phyloP scores from a whole-genome alignment of 2,113 vertebrate genomes.

The Sturnira hondurensis region DNA sequence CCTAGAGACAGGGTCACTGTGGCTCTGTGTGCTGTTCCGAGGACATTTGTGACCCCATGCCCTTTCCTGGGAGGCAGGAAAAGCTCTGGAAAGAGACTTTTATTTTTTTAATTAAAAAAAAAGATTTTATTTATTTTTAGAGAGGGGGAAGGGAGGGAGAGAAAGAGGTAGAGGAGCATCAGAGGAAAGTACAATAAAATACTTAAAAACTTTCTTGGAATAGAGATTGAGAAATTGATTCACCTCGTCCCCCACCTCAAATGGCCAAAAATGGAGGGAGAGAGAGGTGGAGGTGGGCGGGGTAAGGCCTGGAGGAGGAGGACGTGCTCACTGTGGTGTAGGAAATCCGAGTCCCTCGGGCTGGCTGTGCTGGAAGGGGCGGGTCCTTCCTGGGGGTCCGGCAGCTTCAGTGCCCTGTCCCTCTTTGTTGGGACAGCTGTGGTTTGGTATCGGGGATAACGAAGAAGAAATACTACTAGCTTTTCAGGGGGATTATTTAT shows the following conservation, averaged over 20 bases:
- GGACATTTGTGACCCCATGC: neutral
- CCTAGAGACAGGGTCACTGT: neutral
- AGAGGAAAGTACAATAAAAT: neutral
- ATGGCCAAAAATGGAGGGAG: neutral
- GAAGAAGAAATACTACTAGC: conserved; percentile 40
- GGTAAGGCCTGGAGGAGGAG: neutral
- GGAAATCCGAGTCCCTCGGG: neutral
- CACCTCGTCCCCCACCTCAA: neutral
- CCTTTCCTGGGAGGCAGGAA: neutral
- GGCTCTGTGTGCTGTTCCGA: neutral
- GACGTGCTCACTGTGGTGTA: neutral
- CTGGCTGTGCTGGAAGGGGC: neutral
- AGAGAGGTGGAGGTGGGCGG: neutral
- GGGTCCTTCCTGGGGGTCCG: neutral
- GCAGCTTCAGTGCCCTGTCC: neutral
- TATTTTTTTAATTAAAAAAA: neutral
- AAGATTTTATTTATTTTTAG: neutral
- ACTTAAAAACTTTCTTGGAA: neutral
- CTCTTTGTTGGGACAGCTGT: conserved; percentile 53
- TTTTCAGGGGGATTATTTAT: conserved; percentile 50
- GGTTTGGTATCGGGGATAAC: conserved; percentile 26
- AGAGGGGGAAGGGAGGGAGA: neutral
- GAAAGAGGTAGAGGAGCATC: too few relatives aligned
- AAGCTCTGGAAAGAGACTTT: neutral
- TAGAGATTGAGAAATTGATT: neutral